phyloP scores from a whole-genome alignment of 2,797 vertebrate genomes.

The Dicrostonyx torquatus region DNA sequence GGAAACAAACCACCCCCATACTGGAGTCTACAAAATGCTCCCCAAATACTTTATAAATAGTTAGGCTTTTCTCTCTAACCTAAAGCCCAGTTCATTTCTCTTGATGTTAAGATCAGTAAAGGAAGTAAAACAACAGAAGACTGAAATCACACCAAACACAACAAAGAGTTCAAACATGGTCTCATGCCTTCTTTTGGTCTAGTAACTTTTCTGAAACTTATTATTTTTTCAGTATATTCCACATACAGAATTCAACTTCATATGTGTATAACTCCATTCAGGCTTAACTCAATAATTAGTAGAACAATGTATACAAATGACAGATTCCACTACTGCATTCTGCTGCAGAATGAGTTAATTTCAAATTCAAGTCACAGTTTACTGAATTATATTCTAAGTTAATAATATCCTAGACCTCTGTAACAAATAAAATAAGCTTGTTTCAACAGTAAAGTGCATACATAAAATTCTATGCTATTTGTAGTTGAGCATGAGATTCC shows the following conservation, averaged over 20 bases:
- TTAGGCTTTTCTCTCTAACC: slow-evolving; percentile 21
- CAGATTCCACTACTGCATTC: neutral
- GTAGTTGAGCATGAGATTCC: neutral
- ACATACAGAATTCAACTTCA: slow-evolving; percentile 21
- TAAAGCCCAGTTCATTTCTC: neutral
- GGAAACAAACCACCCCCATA: neutral
- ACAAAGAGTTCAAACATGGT: neutral
- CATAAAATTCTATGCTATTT: slow-evolving; percentile 36
- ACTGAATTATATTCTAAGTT: slow-evolving; percentile 51
- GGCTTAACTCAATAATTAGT: slow-evolving; percentile 43
- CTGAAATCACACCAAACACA: neutral
- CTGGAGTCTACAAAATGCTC: neutral
- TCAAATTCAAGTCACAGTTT: slow-evolving; percentile 34
- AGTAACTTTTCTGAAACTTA: slow-evolving; percentile 34
- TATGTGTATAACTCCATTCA: neutral
- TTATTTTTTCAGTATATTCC: slow-evolving; percentile 17
- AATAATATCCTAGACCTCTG: slow-evolving; percentile 15
- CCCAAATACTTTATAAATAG: slow-evolving; percentile 16
- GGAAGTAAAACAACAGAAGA: slow-evolving; percentile 12
- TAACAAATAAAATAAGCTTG: slow-evolving; percentile 13
- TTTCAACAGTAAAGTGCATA: slow-evolving; percentile 36
- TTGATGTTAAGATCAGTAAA: neutral
- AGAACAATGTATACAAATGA: slow-evolving; percentile 20
- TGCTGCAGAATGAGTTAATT: slow-evolving; percentile 8
- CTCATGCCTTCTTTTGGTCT: neutral